Evolutionary conservation across 1,140 invertebrate genomes (phyloP).

Genomic region (Musca domestica): DNA sequence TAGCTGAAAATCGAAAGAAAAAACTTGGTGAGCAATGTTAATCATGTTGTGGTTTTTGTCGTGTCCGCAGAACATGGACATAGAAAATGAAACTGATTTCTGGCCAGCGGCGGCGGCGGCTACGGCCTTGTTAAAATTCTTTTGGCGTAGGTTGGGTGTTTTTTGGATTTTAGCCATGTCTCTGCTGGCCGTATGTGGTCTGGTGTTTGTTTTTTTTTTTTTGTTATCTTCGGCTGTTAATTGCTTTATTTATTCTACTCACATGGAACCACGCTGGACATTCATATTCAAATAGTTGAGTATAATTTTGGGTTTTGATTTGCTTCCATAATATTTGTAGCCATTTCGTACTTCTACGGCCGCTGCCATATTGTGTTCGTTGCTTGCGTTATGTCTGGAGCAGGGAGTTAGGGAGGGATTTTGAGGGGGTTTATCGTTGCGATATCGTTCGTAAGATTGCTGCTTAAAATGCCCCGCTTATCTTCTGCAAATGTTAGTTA

Average conservation of each 20-base stretch:
- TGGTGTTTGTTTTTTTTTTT: not conserved
- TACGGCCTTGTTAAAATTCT: no score
- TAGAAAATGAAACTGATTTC: not conserved
- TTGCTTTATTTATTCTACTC: slow-evolving; percentile 47
- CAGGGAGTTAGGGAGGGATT: not conserved
- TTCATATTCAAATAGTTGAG: slow-evolving; percentile 60
- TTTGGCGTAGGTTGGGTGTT: no score
- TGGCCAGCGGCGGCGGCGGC: no score
- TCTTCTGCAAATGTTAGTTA: no score
- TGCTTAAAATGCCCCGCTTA: no score
- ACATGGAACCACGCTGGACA: slow-evolving; percentile 61
- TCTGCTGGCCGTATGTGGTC: no score
- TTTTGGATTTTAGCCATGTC: no score
- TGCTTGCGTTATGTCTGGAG: not conserved
- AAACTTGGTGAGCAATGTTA: not conserved
- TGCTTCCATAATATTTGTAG: slow-evolving; percentile 60
- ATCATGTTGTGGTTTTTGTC: not conserved
- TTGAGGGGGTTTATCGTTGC: not conserved
- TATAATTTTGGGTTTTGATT: slow-evolving; percentile 57
- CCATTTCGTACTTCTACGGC: slow-evolving; percentile 59
- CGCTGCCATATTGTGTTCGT: slow-evolving; percentile 35
- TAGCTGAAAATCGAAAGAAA: slow-evolving; percentile 61
- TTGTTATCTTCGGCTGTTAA: not conserved
- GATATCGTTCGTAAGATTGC: no score
- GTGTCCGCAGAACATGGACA: not conserved